phyloP scores from a whole-genome alignment of 1,140 invertebrate genomes.

The Dermatophagoides farinae region DNA sequence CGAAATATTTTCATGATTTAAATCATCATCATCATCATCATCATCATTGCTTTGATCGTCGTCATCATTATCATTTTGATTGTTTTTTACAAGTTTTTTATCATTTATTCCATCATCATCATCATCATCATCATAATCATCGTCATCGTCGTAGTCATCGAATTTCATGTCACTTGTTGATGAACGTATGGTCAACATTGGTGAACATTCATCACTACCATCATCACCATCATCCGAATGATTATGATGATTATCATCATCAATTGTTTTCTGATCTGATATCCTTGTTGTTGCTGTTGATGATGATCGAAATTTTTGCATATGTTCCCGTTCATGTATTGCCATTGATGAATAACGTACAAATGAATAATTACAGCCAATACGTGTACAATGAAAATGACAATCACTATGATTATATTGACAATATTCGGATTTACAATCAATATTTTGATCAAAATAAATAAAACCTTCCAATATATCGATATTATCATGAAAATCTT shows the following conservation, averaged over 20 bases:
- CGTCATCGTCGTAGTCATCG: no score
- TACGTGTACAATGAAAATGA: slow-evolving; percentile 53
- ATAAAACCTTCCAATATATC: slow-evolving; percentile 58
- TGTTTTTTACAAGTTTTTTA: no score
- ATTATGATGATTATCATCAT: background rate
- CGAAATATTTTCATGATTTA: no score
- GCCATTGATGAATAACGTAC: slow-evolving; percentile 49
- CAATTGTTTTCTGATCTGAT: background rate
- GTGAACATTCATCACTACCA: no score
- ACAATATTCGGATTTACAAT: slow-evolving; percentile 46
- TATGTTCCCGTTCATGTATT: slow-evolving; percentile 41
- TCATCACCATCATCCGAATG: background rate
- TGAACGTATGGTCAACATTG: no score
- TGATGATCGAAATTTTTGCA: background rate
- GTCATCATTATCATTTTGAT: no score
- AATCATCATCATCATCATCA: no score
- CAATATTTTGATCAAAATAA: slow-evolving; percentile 53
- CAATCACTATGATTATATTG: slow-evolving; percentile 45
- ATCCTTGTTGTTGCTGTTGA: background rate
- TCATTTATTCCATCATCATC: no score
- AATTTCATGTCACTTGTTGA: no score
- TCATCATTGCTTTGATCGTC: no score
- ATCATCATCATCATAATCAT: no score
- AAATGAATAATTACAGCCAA: slow-evolving; percentile 51
- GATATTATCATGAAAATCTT: slow-evolving; percentile 60